Evolutionary conservation across 2,888 invertebrate species (phyloP).

Genomic region (Leptinotarsa juncta): DNA sequence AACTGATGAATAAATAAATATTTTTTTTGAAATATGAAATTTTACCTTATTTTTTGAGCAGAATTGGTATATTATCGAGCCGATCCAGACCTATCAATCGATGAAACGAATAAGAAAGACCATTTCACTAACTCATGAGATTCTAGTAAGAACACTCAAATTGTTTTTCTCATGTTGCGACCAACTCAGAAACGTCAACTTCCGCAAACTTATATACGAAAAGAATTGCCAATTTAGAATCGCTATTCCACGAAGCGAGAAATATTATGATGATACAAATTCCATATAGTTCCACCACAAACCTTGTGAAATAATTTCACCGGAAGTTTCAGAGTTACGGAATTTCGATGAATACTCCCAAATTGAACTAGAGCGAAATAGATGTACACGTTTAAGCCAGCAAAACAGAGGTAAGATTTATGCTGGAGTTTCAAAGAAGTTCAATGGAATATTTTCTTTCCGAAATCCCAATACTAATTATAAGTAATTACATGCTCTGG

Average conservation of each 20-base stretch:
- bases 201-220: background rate
- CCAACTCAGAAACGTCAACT: background rate
- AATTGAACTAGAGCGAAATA: slow-evolving; percentile 15
- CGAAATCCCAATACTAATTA: background rate
- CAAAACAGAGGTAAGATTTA: background rate
- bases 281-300: background rate
- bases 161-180: background rate
- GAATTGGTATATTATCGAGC: too few species aligned
- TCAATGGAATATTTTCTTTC: background rate
- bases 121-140: background rate
- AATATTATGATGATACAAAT: slow-evolving; percentile 1
- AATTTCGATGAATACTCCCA: slow-evolving; percentile 21
- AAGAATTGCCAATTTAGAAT: background rate
- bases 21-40: too few species aligned
- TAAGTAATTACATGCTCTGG: background rate
- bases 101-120: background rate
- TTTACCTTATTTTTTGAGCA: too few species aligned
- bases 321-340: slow-evolving; percentile 18
- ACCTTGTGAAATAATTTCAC: slow-evolving; percentile 19
- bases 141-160: background rate
- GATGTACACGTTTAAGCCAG: slow-evolving; percentile 10
- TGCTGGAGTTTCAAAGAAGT: background rate
- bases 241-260: background rate
- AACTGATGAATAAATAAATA: too few species aligned
- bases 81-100: background rate